phyloP scores from a whole-genome alignment of 2,797 vertebrate genomes.

The Malacoraja senta region DNA sequence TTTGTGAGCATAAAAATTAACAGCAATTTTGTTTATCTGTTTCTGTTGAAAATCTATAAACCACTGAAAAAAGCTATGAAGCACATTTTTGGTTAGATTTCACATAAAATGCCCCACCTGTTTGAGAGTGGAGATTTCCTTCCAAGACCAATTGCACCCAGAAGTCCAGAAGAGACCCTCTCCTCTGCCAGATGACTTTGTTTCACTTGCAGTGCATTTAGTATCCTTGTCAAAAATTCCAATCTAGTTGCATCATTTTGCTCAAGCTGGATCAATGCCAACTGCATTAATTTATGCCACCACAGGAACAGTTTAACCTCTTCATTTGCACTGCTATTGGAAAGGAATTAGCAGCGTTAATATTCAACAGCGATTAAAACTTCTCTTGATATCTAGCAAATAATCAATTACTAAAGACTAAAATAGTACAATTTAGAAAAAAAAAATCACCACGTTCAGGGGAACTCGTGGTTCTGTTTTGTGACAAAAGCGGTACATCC shows the following conservation, averaged over 20 bases:
- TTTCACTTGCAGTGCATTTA: constrained; percentile 69
- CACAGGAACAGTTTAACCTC: constrained; percentile 92
- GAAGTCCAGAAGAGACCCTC: constrained; percentile 77
- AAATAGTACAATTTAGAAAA: background rate
- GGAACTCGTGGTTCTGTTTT: background rate
- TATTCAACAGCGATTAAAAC: constrained; percentile 21
- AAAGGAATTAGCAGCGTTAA: background rate
- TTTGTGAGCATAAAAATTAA: background rate
- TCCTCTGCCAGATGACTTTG: constrained; percentile 81
- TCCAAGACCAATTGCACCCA: constrained; percentile 86
- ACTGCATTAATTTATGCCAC: constrained; percentile 88
- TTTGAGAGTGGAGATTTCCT: constrained; percentile 84
- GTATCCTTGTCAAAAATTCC: constrained; percentile 56
- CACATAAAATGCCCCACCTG: constrained; percentile 56
- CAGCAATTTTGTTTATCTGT: background rate
- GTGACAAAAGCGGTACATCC: too few relatives aligned
- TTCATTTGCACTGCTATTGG: constrained; percentile 66
- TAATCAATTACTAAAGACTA: background rate
- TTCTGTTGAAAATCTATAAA: background rate
- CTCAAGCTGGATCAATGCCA: constrained; percentile 74
- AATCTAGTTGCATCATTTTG: constrained; percentile 67
- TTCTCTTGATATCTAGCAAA: background rate
- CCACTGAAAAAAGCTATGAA: background rate
- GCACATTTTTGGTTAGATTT: background rate
- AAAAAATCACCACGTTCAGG: background rate